Evolutionary conservation across 2,797 vertebrate species (phyloP).

Genomic region (Anguilla megastoma): DNA sequence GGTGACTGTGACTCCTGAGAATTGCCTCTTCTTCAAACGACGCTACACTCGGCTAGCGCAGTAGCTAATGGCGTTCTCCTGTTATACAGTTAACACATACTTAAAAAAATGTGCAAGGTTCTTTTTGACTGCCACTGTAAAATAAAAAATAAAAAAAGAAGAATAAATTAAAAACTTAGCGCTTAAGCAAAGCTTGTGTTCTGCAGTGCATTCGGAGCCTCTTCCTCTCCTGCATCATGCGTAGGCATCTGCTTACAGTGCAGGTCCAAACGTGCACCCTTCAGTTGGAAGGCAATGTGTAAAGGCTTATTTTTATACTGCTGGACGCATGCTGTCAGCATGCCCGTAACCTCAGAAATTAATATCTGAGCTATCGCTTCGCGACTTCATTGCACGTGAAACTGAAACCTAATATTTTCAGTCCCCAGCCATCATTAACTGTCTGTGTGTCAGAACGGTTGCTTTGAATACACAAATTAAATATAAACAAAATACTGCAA

Average conservation of each 20-base stretch:
- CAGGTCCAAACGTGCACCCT: neutral
- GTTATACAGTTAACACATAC: neutral
- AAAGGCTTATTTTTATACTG: neutral
- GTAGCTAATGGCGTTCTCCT: neutral
- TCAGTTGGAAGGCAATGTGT: neutral
- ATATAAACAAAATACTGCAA: neutral
- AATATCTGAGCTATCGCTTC: neutral
- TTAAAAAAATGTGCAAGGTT: neutral
- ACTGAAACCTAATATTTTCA: neutral
- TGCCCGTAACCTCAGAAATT: neutral
- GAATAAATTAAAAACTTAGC: neutral
- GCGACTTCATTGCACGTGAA: neutral
- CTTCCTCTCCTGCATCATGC: neutral
- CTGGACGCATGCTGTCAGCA: neutral
- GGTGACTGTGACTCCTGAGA: neutral
- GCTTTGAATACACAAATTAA: neutral
- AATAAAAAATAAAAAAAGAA: neutral
- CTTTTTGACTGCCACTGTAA: slow-evolving; percentile 9
- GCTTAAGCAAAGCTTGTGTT: neutral
- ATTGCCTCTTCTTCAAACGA: neutral
- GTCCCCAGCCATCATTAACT: neutral
- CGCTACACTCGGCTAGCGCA: neutral
- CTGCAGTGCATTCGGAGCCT: neutral
- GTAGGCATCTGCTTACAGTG: slow-evolving; percentile 10
- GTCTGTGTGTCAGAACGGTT: neutral